These are phyloP conservation scores for Chascanopsetta lugubris DNA, from an alignment of 2,113 vertebrate genomes.

Conservation along the genomic window DNA sequence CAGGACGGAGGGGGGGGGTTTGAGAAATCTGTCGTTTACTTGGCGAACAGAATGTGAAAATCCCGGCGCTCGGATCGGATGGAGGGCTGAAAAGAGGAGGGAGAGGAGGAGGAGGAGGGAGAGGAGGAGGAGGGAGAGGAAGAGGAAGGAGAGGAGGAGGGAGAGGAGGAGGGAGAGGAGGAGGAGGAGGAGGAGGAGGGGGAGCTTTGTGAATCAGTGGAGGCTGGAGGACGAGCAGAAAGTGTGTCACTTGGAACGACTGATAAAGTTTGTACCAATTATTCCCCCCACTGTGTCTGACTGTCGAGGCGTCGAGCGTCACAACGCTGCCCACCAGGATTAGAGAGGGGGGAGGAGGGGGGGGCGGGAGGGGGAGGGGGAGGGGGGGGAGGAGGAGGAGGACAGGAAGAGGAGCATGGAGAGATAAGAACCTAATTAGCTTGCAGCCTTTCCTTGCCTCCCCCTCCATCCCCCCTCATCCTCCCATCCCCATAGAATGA, in stretches of 20 bases:
- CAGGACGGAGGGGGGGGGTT: neutral
- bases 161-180: too few species aligned
- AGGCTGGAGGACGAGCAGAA: constrained; percentile 37
- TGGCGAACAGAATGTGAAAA: constrained; percentile 22
- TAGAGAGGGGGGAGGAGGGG: constrained; percentile 56
- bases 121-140: constrained; percentile 24
- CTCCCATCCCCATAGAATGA: constrained; percentile 48
- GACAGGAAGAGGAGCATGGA: constrained; percentile 62
- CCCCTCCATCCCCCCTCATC: constrained; percentile 39
- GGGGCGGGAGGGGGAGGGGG: too few species aligned
- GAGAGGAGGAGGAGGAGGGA: constrained; percentile 32
- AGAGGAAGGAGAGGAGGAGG: constrained; percentile 31
- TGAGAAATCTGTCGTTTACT: constrained; percentile 16
- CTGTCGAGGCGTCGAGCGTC: constrained; percentile 70
- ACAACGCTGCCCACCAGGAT: constrained; percentile 69
- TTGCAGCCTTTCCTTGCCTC: constrained; percentile 59
- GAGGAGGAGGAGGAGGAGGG: constrained; percentile 29
- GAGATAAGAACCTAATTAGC: constrained; percentile 82
- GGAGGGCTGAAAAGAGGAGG: constrained; percentile 22
- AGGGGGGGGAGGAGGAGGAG: constrained; percentile 65
- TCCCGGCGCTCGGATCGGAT: constrained; percentile 5
- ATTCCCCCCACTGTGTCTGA: constrained; percentile 71
- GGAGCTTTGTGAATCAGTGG: constrained; percentile 31
- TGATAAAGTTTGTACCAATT: constrained; percentile 78
- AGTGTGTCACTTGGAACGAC: constrained; percentile 55